Percentiles rank a stretch among this genome's conserved stretches.
Evolutionary conservation across 2,113 vertebrate species (phyloP).

Genomic region (Chitala chitala): DNA sequence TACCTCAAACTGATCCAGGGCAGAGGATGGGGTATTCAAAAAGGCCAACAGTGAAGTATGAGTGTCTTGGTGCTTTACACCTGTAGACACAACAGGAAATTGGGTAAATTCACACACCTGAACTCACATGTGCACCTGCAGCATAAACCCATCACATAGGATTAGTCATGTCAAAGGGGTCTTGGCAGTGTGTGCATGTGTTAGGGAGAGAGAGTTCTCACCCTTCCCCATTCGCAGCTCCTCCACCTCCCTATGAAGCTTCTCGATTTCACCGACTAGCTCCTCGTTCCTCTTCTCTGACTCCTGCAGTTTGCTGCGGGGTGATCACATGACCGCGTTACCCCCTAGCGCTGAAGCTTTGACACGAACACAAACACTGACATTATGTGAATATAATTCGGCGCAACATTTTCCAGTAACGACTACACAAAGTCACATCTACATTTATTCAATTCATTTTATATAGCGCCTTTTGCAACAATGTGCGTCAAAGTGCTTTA

Average conservation of each 20-base stretch:
- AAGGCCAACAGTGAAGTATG: constrained; percentile 99
- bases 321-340: background rate
- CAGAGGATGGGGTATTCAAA: constrained; percentile 91
- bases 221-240: constrained; percentile 89
- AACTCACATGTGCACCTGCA: too few relatives aligned
- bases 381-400: too few relatives aligned
- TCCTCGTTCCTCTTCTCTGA: constrained; percentile 86
- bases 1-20: constrained; percentile 94
- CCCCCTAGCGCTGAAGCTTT: too few relatives aligned
- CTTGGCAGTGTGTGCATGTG: background rate
- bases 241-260: constrained; percentile 88
- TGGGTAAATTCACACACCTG: constrained; percentile 23
- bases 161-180: too few relatives aligned
- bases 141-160: too few relatives aligned
- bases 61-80: constrained; percentile 97
- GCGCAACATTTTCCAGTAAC: too few relatives aligned
- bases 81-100: constrained; percentile 68
- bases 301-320: constrained; percentile 88
- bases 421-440: background rate
- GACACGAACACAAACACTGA: too few relatives aligned
- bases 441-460: too few relatives aligned
- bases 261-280: constrained; percentile 82
- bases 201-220: constrained; percentile 47
- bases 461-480: too few relatives aligned
- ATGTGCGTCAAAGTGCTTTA: too few relatives aligned